Evolutionary conservation across 2,113 vertebrate species (phyloP).

Genomic region (Erpornis zantholeuca): DNA sequence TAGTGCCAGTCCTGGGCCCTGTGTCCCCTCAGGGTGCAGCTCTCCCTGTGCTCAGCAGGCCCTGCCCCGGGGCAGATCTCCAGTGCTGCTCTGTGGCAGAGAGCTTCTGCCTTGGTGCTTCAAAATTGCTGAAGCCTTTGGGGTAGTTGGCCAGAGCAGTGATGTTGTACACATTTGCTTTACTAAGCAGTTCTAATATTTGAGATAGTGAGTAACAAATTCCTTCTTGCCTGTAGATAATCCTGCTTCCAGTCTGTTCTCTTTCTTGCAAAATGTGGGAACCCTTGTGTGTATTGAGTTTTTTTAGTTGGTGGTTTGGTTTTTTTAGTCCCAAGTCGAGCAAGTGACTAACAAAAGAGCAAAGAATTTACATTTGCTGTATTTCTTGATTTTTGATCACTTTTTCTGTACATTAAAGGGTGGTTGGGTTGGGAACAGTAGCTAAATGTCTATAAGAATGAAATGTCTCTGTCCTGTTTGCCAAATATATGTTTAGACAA

Average conservation of each 20-base stretch:
- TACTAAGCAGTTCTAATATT: background rate
- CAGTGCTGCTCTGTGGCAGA: background rate
- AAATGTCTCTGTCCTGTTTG: background rate
- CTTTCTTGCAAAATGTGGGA: slow-evolving; percentile 6
- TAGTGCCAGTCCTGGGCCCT: background rate
- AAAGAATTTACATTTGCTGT: background rate
- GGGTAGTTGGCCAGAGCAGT: background rate
- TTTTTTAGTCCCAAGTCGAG: background rate
- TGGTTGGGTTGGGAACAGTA: background rate
- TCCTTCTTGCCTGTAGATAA: slow-evolving; percentile 1
- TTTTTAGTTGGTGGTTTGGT: background rate
- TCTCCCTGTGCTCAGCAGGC: background rate
- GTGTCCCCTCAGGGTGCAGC: background rate
- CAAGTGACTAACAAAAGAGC: background rate
- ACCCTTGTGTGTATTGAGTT: background rate
- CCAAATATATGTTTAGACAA: background rate
- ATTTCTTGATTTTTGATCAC: background rate
- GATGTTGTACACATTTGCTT: background rate
- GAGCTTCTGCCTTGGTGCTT: background rate
- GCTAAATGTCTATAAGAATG: background rate
- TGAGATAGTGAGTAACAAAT: background rate
- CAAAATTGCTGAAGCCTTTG: background rate
- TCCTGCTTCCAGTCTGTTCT: background rate
- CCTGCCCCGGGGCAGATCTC: background rate
- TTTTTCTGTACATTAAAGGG: background rate